Conservation (phyloP, 1,140 invertebrate genomes). For the Dysdera silvatica region DNA sequence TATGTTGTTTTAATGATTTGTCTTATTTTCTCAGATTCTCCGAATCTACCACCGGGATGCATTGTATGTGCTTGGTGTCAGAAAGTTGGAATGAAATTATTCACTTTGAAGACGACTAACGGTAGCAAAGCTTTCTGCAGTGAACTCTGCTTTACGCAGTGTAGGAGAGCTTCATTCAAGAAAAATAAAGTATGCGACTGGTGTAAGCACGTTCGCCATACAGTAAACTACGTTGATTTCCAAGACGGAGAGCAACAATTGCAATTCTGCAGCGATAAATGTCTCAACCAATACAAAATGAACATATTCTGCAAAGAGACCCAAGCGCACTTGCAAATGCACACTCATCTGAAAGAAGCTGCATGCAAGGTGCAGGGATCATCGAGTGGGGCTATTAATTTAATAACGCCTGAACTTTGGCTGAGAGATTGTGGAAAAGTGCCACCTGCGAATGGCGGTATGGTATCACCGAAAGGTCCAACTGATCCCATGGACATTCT, state of each 20-base stretch:
- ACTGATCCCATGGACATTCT: conserved; percentile 8
- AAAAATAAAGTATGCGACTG: conserved; percentile 87
- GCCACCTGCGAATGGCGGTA: neutral
- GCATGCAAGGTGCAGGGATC: conserved; percentile 30
- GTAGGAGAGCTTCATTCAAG: conserved; percentile 76
- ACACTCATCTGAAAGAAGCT: conserved; percentile 56
- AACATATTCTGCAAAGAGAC: conserved; percentile 88
- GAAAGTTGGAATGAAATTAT: conserved; percentile 45
- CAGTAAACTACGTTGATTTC: conserved; percentile 85
- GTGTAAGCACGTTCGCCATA: conserved; percentile 80
- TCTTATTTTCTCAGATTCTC: conserved; percentile 25
- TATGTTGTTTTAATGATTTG: no score
- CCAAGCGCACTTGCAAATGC: conserved; percentile 74
- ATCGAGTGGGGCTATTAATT: conserved; percentile 38
- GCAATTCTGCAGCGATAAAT: conserved; percentile 70
- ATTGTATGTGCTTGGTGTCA: conserved; percentile 51
- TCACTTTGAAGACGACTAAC: conserved; percentile 41
- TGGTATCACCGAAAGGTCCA: neutral
- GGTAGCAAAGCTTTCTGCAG: conserved; percentile 61
- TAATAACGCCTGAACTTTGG: conserved; percentile 83
- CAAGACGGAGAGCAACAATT: conserved; percentile 50
- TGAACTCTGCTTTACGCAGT: conserved; percentile 80
- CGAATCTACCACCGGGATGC: conserved; percentile 31
- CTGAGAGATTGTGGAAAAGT: conserved; percentile 51
- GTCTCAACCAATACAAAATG: conserved; percentile 91